Base-by-base conservation (phyloP, 2,113 vertebrate genomes). In the Oryzias celebensis region DNA sequence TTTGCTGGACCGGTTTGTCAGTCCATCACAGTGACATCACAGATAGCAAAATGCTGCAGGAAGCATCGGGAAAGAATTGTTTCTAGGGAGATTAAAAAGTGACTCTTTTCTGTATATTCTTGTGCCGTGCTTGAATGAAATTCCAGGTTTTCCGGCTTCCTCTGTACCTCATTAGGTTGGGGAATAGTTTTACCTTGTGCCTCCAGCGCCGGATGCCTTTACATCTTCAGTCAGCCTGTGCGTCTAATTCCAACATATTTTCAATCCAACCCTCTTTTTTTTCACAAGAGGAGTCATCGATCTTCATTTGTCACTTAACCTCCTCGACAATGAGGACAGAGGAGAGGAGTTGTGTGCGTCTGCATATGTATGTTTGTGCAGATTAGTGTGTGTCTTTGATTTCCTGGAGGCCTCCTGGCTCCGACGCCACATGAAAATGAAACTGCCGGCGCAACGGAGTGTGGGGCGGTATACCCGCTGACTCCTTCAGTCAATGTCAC, bases 401-500 rank as follows among this genome's bases (percentile, higher is more conserved):
- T 91, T 89, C 84, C 88, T 89, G 85, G 64, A 90, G 87, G 84
- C 85, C 79, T 49, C 64, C 83, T 47, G 68, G 67, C 78, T 80
- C 71, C 65, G 81, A 81, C 82, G 65, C 68, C 77, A 87, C 72
- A 91, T 91, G 90, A 85, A 91, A 92, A 92, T 91, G 75, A 89
- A 90, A 84, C 65, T 70, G 64, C 64, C 80, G 80, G 84, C 78
- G 84, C 71, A 82, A 76, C 77, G 52, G 74, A 80, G 85, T 85
- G 83, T 81, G 78, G 75, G 81, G 75, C 26, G 12, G 24, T 85
- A 82, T 73, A 84, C 84, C 84, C 85, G 86, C 83, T 76, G 78
- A 89, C 87, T 89, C 75, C 81, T 82, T 86, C 85, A 89, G 86
- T 91, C 90, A 91, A 90, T 86, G 89, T 91, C 90, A 90, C 83